Conservation (phyloP, 2,888 invertebrate species). For the Dorcus parallelipipedus region DNA sequence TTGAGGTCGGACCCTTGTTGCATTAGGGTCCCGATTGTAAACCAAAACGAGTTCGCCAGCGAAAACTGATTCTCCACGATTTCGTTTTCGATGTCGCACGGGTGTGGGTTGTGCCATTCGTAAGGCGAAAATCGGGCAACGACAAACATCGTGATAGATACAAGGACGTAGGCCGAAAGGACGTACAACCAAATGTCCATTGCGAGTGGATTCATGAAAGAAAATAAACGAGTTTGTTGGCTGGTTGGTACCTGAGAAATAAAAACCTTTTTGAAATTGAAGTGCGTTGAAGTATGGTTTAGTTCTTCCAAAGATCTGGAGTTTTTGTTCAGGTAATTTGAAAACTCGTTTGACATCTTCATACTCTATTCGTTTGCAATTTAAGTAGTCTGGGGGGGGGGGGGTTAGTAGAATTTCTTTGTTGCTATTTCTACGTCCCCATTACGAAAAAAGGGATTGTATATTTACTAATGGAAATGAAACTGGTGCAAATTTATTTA, state of each 20-base stretch:
- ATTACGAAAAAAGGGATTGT: no score
- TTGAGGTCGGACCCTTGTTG: slow-evolving; percentile 90
- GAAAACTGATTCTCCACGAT: slow-evolving; percentile 94
- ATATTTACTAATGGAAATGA: no score
- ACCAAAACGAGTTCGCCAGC: slow-evolving; percentile 92
- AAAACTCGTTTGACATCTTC: no score
- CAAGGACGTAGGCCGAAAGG: slow-evolving; percentile 88
- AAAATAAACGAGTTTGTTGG: slow-evolving; percentile 84
- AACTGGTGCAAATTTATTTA: no score
- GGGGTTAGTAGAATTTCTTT: no score
- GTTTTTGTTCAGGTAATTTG: no score
- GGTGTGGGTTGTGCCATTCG: slow-evolving; percentile 85
- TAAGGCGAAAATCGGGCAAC: slow-evolving; percentile 97
- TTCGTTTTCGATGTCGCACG: slow-evolving; percentile 78
- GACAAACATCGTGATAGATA: slow-evolving; percentile 90
- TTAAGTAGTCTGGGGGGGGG: no score
- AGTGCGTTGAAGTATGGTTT: no score
- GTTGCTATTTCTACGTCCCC: no score
- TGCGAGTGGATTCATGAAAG: slow-evolving; percentile 94
- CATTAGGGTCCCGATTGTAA: slow-evolving; percentile 91
- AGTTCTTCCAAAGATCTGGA: no score
- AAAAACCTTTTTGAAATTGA: background rate
- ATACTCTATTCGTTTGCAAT: no score
- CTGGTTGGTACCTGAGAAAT: slow-evolving; percentile 77
- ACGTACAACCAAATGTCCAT: slow-evolving; percentile 97